Conservation (phyloP, 2,113 vertebrate species). For the Nerophis ophidion region DNA sequence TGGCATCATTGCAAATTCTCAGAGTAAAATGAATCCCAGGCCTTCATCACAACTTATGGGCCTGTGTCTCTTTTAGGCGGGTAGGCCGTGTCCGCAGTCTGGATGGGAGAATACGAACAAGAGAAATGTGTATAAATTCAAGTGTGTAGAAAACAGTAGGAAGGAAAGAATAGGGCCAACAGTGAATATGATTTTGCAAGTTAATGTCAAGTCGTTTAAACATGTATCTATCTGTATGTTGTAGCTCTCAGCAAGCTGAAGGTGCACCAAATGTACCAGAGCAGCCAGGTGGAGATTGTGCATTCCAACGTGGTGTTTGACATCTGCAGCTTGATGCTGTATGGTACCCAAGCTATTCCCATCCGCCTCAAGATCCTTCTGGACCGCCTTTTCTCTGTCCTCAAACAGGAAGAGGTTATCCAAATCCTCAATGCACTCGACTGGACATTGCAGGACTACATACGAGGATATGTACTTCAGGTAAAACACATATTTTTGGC, state of each 20-base stretch:
- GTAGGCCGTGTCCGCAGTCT: no score
- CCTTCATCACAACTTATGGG: no score
- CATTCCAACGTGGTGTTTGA: slow-evolving; percentile 97
- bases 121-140: no score
- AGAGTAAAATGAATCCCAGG: no score
- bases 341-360: slow-evolving; percentile 92
- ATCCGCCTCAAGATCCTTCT: slow-evolving; percentile 96
- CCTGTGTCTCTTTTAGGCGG: no score
- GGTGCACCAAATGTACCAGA: slow-evolving; percentile 84
- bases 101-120: no score
- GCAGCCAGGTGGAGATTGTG: slow-evolving; percentile 95
- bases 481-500: slow-evolving; percentile 38
- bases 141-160: no score
- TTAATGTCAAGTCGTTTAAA: slow-evolving; percentile 6
- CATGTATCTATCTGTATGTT: slow-evolving; percentile 29
- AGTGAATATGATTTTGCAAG: not conserved
- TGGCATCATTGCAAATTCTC: no score
- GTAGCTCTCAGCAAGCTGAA: slow-evolving; percentile 92
- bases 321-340: slow-evolving; percentile 97
- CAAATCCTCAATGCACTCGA: slow-evolving; percentile 93
- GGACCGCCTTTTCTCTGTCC: slow-evolving; percentile 94
- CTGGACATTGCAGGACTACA: slow-evolving; percentile 97
- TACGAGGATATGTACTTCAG: slow-evolving; percentile 96
- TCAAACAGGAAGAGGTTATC: slow-evolving; percentile 94
- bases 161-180: no score